These are phyloP conservation scores for Zootoca vivipara DNA, from an alignment of 2,113 vertebrate genomes.

Conservation along the genomic window DNA sequence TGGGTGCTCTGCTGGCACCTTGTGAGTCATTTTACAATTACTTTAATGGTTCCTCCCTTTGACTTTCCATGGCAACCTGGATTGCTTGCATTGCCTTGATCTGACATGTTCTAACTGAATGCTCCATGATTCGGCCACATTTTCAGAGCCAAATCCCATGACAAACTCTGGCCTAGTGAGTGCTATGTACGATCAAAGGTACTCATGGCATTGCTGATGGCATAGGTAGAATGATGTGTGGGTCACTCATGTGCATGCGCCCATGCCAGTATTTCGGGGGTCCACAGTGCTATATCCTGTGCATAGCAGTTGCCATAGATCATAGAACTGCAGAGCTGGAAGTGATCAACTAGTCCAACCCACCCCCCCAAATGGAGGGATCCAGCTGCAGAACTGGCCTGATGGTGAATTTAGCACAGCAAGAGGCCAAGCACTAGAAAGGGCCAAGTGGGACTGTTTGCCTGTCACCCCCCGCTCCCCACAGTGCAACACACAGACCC, in stretches of 20 bases:
- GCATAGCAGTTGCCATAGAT: neutral
- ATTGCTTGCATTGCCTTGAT: neutral
- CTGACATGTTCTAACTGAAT: neutral
- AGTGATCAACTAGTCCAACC: too few relatives aligned
- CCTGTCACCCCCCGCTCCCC: too few relatives aligned
- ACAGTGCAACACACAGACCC: too few relatives aligned
- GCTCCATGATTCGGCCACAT: neutral
- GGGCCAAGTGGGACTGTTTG: too few relatives aligned
- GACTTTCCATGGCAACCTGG: neutral
- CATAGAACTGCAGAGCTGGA: too few relatives aligned
- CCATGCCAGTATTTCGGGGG: neutral
- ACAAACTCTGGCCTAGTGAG: neutral
- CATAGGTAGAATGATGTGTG: neutral
- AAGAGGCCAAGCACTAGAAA: too few relatives aligned
- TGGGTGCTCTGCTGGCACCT: neutral
- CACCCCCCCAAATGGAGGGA: too few relatives aligned
- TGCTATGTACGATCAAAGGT: neutral
- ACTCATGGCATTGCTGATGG: neutral
- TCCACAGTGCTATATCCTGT: neutral
- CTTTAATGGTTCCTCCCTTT: neutral
- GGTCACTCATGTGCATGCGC: neutral
- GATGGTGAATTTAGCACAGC: too few relatives aligned
- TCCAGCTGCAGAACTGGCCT: too few relatives aligned
- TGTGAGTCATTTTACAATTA: neutral
- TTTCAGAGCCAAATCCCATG: neutral